Percentiles rank a stretch among this genome's conserved stretches.
These are phyloP conservation scores for Yponomeuta sedellus DNA, from an alignment of 2,888 invertebrate genomes.

Conservation along the genomic window DNA sequence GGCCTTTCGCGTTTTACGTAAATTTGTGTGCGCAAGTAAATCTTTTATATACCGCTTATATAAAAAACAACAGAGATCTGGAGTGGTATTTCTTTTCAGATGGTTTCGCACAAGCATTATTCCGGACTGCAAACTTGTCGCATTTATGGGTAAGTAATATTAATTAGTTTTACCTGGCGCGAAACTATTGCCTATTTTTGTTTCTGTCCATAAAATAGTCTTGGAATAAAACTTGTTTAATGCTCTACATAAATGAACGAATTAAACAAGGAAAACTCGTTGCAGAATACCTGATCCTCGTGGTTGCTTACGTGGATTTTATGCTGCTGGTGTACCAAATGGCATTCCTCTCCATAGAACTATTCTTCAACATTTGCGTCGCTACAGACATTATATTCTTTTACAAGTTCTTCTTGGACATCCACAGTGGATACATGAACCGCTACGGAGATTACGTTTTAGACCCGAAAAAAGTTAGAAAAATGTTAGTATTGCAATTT, in stretches of 20 bases:
- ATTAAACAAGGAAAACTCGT: conserved; percentile 19
- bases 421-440: conserved; percentile 68
- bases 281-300: conserved; percentile 60
- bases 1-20: no score
- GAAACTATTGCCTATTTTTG: background rate
- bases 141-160: conserved; percentile 49
- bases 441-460: conserved; percentile 68
- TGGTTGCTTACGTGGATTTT: conserved; percentile 59
- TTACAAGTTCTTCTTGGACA: conserved; percentile 62
- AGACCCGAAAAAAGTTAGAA: conserved; percentile 56
- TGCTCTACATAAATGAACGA: background rate
- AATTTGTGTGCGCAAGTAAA: no score
- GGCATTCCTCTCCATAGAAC: conserved; percentile 59
- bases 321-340: conserved; percentile 67
- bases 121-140: conserved; percentile 55
- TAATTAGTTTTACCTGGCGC: no score
- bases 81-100: conserved; percentile 28
- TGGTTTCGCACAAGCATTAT: conserved; percentile 67
- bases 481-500: conserved; percentile 47
- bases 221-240: no score
- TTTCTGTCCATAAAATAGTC: background rate
- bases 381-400: conserved; percentile 55
- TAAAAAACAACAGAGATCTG: no score
- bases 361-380: conserved; percentile 47
- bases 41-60: no score